phyloP scores from a whole-genome alignment of 2,113 vertebrate species.

The Sarotherodon lohbergeri region DNA sequence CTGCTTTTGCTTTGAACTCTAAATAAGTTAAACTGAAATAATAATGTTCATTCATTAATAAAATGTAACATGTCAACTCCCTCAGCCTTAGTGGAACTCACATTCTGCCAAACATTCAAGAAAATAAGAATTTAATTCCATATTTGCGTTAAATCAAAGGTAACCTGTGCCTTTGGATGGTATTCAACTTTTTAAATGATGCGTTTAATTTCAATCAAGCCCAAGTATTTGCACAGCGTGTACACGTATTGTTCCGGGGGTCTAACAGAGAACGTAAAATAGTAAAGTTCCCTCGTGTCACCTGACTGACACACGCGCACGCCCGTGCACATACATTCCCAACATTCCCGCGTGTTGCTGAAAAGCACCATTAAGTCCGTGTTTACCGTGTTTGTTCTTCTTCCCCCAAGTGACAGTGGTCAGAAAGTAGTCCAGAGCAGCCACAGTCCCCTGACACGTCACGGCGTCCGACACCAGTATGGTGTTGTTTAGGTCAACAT shows the following conservation, averaged over 20 bases:
- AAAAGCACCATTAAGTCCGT: not conserved
- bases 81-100: not conserved
- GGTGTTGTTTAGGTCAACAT: constrained; percentile 86
- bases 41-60: not conserved
- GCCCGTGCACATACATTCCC: not conserved
- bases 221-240: not conserved
- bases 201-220: not conserved
- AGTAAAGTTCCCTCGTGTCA: not conserved
- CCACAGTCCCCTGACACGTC: constrained; percentile 71
- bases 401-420: constrained; percentile 72
- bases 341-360: not conserved
- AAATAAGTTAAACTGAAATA: not conserved
- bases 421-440: constrained; percentile 79
- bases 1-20: not conserved
- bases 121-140: not conserved
- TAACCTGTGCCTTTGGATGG: not conserved
- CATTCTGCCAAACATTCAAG: not conserved
- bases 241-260: not conserved
- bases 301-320: not conserved
- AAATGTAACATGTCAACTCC: not conserved
- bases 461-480: constrained; percentile 79
- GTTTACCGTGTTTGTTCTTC: not conserved
- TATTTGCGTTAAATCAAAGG: not conserved
- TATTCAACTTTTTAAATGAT: not conserved
- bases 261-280: not conserved